A percentile compares a stretch with the other conserved stretches of the same genome.
These are phyloP conservation scores for Leptopilina syphax DNA, from an alignment of 2,888 invertebrate species.

Conservation along the genomic window DNA sequence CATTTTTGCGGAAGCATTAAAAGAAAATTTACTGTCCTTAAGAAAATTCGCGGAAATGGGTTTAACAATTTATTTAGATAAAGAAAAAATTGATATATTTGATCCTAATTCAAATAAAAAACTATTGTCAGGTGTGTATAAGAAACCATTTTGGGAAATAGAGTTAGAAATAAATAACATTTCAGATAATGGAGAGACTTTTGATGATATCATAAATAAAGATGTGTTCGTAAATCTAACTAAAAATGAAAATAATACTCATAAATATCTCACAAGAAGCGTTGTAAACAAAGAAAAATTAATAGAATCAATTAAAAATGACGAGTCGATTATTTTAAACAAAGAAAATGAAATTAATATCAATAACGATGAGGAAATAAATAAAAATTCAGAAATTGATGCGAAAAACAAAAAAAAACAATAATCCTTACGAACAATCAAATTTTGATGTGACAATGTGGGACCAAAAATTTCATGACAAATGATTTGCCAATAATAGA, in stretches of 20 bases:
- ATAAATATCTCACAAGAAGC: constrained; percentile 45
- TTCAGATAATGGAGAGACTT: neutral
- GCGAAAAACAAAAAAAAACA: too few species aligned
- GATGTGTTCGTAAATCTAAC: constrained; percentile 38
- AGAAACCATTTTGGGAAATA: constrained; percentile 54
- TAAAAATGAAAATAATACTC: neutral
- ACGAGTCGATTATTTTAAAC: neutral
- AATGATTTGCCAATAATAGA: too few species aligned
- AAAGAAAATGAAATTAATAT: too few species aligned
- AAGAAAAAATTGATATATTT: constrained; percentile 51
- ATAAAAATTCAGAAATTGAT: too few species aligned
- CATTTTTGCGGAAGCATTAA: neutral
- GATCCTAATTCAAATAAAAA: constrained; percentile 49
- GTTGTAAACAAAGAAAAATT: constrained; percentile 14
- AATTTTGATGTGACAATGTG: too few species aligned
- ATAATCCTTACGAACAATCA: too few species aligned
- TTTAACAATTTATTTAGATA: constrained; percentile 54
- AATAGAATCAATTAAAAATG: neutral
- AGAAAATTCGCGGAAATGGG: constrained; percentile 56
- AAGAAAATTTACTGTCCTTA: constrained; percentile 51
- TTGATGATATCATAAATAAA: neutral
- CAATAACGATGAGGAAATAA: too few species aligned
- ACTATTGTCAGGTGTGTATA: constrained; percentile 51
- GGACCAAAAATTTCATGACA: too few species aligned
- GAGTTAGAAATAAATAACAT: constrained; percentile 51